These are phyloP conservation scores for Carabus problematicus DNA, from an alignment of 2,888 invertebrate genomes.

Conservation along the genomic window DNA sequence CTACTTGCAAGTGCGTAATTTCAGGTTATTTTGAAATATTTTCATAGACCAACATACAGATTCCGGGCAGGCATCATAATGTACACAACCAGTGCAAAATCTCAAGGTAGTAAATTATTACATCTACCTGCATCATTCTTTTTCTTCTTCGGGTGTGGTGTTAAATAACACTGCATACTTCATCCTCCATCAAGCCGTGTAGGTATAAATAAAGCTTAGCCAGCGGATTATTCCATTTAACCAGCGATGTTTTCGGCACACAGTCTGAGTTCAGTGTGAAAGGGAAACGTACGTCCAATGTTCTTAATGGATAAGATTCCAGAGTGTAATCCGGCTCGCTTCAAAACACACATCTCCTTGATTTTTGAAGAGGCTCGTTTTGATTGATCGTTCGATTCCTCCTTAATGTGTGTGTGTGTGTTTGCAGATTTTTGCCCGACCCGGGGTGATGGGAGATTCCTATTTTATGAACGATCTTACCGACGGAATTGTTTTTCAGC, in stretches of 20 bases:
- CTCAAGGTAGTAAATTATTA: too few species aligned
- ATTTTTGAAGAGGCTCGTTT: slow-evolving; percentile 15
- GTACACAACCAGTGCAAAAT: too few species aligned
- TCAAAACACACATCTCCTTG: slow-evolving; percentile 23
- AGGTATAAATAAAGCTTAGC: slow-evolving; percentile 26
- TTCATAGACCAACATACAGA: too few species aligned
- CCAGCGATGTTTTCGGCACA: slow-evolving; percentile 1
- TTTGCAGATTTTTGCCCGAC: slow-evolving; percentile 8
- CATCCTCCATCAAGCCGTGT: neutral
- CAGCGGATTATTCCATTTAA: slow-evolving; percentile 17
- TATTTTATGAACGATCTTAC: too few species aligned
- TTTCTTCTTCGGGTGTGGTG: too few species aligned
- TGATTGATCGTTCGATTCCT: slow-evolving; percentile 19
- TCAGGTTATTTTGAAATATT: too few species aligned
- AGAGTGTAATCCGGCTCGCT: slow-evolving; percentile 19
- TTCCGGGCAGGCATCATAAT: too few species aligned
- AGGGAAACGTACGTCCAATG: slow-evolving; percentile 4
- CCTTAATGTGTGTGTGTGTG: slow-evolving; percentile 10
- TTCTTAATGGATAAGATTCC: slow-evolving; percentile 35
- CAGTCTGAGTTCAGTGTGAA: too few species aligned
- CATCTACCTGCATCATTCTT: too few species aligned
- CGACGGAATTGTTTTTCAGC: slow-evolving; percentile 10
- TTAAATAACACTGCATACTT: too few species aligned
- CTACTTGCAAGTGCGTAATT: too few species aligned
- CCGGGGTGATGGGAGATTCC: too few species aligned